Evolutionary conservation across 2,113 vertebrate species (phyloP), one percentile per base, ranked within the genome.

Genomic region (Ceyx margarethae): DNA sequence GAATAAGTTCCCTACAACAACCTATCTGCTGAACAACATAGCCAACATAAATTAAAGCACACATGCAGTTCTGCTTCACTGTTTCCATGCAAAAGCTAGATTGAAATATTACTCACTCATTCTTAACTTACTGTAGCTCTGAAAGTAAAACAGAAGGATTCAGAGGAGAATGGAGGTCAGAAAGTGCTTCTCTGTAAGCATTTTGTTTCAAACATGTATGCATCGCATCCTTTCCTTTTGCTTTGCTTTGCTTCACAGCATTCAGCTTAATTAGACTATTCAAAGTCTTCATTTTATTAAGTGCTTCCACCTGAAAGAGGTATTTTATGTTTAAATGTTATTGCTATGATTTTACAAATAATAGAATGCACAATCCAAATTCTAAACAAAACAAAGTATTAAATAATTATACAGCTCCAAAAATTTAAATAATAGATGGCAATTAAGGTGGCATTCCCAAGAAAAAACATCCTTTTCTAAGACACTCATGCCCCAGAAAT

Each of bases 181-280:
- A 99, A 76, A 99, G 98, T 4, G 98, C 98, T 95, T 99, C 99
- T 5, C 98, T 98, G 96, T 99, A 99, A 54, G 99, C 98, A 20
- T 97, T 99, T 96, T 99, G 99, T 87, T 98, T 98, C 90, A 99
- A 97, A 95, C 99, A 99, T 0, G 99, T 98, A 60, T 99, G 98
- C 99, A 99, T 99, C 62, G 98, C 98, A 85, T 99, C 99, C 97
- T 98, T 99, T 97, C 97, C 98, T 98, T 98, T 99, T 97, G 97
- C 98, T 98, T 92, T 98, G 98, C 93, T 98, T 96, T 94, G 98
- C 92, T 99, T 99, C 96, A 99, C 84, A 69, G 98, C 98, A 92
- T 99, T 99, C 90, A 99, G 96, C 94, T 99, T 99, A 82, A 99
- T 99, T 42, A 99, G 95, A 91, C 98, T 98, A 74, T 99, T 99